Conservation (phyloP, 2,888 invertebrate species). For the Mimachlamys varia region DNA sequence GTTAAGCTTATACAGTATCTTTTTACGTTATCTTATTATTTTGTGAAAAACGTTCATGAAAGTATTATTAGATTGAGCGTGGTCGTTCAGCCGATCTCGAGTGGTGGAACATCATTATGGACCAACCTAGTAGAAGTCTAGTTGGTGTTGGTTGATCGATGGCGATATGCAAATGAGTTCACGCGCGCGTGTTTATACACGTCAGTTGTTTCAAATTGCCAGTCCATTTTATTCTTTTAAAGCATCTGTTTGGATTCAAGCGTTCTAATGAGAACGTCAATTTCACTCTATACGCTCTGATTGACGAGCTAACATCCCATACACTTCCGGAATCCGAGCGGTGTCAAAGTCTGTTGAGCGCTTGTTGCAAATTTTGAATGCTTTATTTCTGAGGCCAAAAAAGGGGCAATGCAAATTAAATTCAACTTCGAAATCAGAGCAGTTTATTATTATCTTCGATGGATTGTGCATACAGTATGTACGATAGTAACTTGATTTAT, state of each 20-base stretch:
- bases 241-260: constrained; percentile 28
- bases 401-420: neutral
- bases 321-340: neutral
- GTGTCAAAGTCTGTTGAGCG: constrained; percentile 20
- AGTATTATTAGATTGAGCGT: too few species aligned
- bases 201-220: constrained; percentile 31
- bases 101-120: too few species aligned
- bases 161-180: neutral
- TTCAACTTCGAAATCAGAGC: too few species aligned
- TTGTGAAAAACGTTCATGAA: too few species aligned
- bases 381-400: neutral
- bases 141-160: neutral
- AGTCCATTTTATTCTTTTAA: constrained; percentile 33
- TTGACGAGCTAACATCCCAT: constrained; percentile 27
- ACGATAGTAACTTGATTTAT: too few species aligned
- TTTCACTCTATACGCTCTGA: constrained; percentile 21
- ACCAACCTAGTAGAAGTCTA: neutral
- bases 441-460: too few species aligned
- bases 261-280: constrained; percentile 23
- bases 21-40: too few species aligned
- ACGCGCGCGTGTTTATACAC: constrained; percentile 27
- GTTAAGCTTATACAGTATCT: too few species aligned
- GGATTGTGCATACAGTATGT: too few species aligned
- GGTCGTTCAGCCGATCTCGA: too few species aligned
- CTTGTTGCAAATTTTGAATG: constrained; percentile 4